These are phyloP conservation scores for Crocidura indochinensis DNA, from an alignment of 2,797 vertebrate genomes.

Conservation along the genomic window DNA sequence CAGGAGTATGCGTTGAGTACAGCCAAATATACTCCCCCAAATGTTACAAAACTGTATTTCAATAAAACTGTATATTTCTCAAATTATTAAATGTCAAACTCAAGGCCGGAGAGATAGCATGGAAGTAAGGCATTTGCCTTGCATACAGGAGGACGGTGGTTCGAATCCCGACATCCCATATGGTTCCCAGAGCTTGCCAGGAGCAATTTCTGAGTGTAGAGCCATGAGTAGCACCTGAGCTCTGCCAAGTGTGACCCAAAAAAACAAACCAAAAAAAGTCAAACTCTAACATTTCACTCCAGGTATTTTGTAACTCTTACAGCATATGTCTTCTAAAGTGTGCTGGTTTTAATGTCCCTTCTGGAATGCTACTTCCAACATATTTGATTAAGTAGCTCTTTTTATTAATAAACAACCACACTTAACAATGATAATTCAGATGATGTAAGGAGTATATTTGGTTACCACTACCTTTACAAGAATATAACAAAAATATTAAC, in stretches of 20 bases:
- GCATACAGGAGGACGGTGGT: too few species aligned
- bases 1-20: too few species aligned
- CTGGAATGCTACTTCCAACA: not conserved
- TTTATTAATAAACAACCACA: conserved; percentile 23
- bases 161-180: too few species aligned
- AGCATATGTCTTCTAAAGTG: not conserved
- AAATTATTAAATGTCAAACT: conserved; percentile 25
- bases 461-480: not conserved
- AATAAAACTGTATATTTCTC: not conserved
- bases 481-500: conserved; percentile 56
- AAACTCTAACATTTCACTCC: not conserved
- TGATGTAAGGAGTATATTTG: conserved; percentile 12
- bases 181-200: too few species aligned
- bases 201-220: too few species aligned
- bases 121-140: too few species aligned
- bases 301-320: not conserved
- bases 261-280: not conserved
- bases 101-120: too few species aligned
- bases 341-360: not conserved
- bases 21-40: too few species aligned
- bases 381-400: conserved; percentile 28
- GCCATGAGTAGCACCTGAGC: too few species aligned
- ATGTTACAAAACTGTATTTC: conserved; percentile 1
- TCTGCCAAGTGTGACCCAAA: too few species aligned
- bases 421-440: conserved; percentile 37